These are phyloP conservation scores for Simalia tracyae DNA, from an alignment of 2,797 vertebrate genomes.

Conservation along the genomic window DNA sequence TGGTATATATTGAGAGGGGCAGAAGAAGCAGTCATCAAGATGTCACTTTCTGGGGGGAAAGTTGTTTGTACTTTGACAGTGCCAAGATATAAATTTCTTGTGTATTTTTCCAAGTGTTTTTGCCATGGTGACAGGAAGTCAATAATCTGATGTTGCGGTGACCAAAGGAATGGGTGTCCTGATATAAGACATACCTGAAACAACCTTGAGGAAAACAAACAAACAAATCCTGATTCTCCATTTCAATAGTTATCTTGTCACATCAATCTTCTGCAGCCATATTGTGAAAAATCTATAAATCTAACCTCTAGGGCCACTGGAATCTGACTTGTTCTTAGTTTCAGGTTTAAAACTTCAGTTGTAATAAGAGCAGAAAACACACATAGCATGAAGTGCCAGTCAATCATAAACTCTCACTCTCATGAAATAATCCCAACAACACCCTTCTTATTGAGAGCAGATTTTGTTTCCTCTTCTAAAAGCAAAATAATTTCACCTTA, in stretches of 20 bases:
- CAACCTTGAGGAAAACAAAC: neutral
- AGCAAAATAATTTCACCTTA: neutral
- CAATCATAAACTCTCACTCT: neutral
- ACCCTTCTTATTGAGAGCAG: neutral
- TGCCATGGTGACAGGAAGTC: neutral
- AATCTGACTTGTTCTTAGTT: neutral
- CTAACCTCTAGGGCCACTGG: neutral
- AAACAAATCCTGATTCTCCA: neutral
- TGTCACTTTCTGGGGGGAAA: neutral
- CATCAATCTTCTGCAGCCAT: neutral
- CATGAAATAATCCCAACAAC: neutral
- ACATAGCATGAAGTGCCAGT: neutral
- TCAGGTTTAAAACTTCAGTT: neutral
- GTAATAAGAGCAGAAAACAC: neutral
- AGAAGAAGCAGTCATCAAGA: neutral
- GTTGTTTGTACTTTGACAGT: neutral
- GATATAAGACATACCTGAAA: conserved; percentile 4
- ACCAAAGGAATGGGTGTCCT: neutral
- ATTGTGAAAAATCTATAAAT: neutral
- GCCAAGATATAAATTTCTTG: neutral
- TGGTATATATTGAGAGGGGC: neutral
- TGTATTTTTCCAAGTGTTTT: neutral
- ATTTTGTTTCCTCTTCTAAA: neutral
- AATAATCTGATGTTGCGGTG: neutral
- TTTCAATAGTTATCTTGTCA: neutral